phyloP scores from a whole-genome alignment of 2,113 vertebrate species.

The Nettapus auritus region DNA sequence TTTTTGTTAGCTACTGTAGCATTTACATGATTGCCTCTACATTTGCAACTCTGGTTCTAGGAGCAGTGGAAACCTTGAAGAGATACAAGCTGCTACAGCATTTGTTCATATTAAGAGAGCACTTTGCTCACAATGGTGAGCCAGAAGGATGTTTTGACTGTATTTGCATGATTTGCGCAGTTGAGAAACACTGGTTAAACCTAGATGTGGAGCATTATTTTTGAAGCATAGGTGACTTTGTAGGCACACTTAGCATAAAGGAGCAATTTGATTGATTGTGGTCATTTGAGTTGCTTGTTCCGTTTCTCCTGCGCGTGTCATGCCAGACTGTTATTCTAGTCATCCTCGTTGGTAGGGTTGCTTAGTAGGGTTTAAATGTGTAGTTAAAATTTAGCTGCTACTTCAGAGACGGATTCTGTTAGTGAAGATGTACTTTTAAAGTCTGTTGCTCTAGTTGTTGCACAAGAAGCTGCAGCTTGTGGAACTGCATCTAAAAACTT shows the following conservation, averaged over 20 bases:
- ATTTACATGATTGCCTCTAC: background rate
- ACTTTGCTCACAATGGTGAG: accelerated
- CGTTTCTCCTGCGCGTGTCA: background rate
- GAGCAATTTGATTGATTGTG: background rate
- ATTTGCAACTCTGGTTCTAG: background rate
- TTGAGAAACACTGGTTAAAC: background rate
- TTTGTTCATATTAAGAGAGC: background rate
- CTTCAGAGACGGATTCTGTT: background rate
- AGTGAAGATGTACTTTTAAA: background rate
- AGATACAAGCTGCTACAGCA: background rate
- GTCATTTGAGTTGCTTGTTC: background rate
- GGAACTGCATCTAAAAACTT: background rate
- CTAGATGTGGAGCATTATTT: background rate
- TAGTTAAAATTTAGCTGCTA: background rate
- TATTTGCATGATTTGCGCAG: background rate
- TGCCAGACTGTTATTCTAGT: background rate
- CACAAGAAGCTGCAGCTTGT: background rate
- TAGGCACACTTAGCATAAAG: background rate
- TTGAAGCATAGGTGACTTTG: background rate
- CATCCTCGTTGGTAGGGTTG: background rate
- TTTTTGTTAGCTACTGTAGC: background rate
- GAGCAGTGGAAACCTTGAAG: background rate
- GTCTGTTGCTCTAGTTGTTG: background rate
- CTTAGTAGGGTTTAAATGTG: background rate
- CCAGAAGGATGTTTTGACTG: background rate